Evolutionary conservation across 2,888 invertebrate genomes (phyloP), one percentile per base, ranked within the genome.

Genomic region (Cylindroiulus punctatus): DNA sequence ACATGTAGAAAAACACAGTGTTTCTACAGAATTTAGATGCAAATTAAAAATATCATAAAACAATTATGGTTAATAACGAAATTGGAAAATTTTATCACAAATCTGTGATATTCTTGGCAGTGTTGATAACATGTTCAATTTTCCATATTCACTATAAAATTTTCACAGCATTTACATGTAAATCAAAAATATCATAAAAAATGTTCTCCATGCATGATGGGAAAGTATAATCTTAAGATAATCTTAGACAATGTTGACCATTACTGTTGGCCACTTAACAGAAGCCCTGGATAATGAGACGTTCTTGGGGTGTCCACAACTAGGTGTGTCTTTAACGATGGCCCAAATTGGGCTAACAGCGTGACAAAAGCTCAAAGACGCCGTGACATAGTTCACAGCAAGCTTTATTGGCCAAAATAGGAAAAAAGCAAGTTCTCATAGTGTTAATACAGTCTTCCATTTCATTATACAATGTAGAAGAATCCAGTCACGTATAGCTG

Each of bases 351-450:
- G 26, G 30, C 17, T 30, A 76, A 30, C 76, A 76, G 76, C 76
- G 76, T 76, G 76, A 76, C 76, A 30, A 30, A 30, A 17, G 76
- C 76, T 76, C 76, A 76, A 76, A 76, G 26, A 76, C 14, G 76
- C 76, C 76, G 76, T 76, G 76, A 76, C 76, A 76, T 76, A 76
- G 76, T 76, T 76, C 76, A 76, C 76, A 76, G 76, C 76, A 30
- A 76, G 76, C 76, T 76, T 30, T 76, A 76, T 76, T 76, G 76
- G 30, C 26, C 30, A n/a, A 30, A 30, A 76, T n/a, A n/a, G 30
- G 30, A 76, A 30, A 57, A 57, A 57, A 10, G 7, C 57, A 57
- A 57, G 10, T 76, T 76, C 76, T 30, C 76, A 76, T 76, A 76
- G 76, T 76, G 76, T 17, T 76, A 76, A 76, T 30, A 14, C 14